A percentile compares a stretch with the other conserved stretches of the same genome.
These are phyloP conservation scores for Perizoma flavofasciatum DNA, from an alignment of 2,888 invertebrate species.

Conservation along the genomic window DNA sequence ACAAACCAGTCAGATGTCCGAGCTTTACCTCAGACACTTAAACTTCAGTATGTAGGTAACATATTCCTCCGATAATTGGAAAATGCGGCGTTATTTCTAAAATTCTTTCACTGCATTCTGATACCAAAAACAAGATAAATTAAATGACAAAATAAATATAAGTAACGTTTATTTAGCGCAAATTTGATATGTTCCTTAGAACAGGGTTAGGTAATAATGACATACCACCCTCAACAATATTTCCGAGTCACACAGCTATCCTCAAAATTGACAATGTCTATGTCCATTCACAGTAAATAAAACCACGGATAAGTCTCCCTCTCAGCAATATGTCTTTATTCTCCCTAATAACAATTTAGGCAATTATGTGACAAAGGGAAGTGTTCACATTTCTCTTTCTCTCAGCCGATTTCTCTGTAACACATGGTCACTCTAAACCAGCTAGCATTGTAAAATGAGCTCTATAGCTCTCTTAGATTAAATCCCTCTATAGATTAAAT, in stretches of 20 bases:
- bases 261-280: background rate
- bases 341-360: constrained; percentile 82
- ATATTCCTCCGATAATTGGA: too few relatives aligned
- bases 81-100: too few relatives aligned
- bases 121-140: too few relatives aligned
- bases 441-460: constrained; percentile 1
- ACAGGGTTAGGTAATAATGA: too few relatives aligned
- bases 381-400: constrained; percentile 70
- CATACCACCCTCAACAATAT: background rate
- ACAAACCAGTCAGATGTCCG: too few relatives aligned
- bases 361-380: constrained; percentile 83
- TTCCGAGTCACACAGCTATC: constrained; percentile 14
- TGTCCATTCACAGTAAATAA: constrained; percentile 46
- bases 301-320: constrained; percentile 45
- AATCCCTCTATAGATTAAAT: background rate
- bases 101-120: too few relatives aligned
- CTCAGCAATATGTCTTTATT: constrained; percentile 81
- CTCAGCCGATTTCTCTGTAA: constrained; percentile 40
- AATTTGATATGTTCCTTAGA: too few relatives aligned
- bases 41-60: too few relatives aligned
- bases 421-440: background rate
- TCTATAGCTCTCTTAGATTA: background rate
- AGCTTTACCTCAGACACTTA: too few relatives aligned
- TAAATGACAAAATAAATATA: too few relatives aligned
- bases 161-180: too few relatives aligned